Base-by-base conservation (phyloP, 2,888 invertebrate species). In the Sarcophaga subvicina region DNA sequence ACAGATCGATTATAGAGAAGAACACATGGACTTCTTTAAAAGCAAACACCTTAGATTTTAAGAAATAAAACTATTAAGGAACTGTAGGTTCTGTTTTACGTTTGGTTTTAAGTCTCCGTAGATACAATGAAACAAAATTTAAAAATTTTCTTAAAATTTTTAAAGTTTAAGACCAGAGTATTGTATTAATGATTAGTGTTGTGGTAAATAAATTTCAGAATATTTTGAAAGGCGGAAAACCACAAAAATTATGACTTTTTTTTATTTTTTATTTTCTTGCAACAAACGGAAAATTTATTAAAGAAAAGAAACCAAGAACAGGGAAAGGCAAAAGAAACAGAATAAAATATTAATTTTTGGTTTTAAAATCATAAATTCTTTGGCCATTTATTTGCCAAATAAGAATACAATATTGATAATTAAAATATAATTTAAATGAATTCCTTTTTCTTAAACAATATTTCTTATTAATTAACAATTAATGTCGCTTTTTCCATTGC, bases 141-240 rank as follows among this genome's bases (percentile, higher is more conserved):
- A 54, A 54, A 54, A 54, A 14, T 54, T 14, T 54, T 49, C 4
- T 6, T 37, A 6, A 37, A 1, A 14, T 49, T 14, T 11, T 49
- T 49, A 14, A 49, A 49, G 14, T 49, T 14, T 3, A 14, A 14
- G 17, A 17, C 45, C 71, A 71, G n/a, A n/a, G 70, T 80, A 80
- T 37, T 78, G 73, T 83, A 70, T 75, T 75, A 83, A 86, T 83
- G 80, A 81, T 81, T 86, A 83, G 86, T 37, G 37, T 86, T 85
- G 80, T 59, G 79, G 79, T 71, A 71, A 71, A 80, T 80, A 85
- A 66, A 75, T 83, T 14, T 12, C 4, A 17, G 17, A 54, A 54
- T 14, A 14, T 79, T 79, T 54, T 54, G 17, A 54, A 54, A 49
- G 73, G 45, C 37, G 45, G 45, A 67, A 67, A 37, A 45, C n/a